Evolutionary conservation across 1,140 invertebrate species (phyloP).

Genomic region (Brachionus plicatilis): DNA sequence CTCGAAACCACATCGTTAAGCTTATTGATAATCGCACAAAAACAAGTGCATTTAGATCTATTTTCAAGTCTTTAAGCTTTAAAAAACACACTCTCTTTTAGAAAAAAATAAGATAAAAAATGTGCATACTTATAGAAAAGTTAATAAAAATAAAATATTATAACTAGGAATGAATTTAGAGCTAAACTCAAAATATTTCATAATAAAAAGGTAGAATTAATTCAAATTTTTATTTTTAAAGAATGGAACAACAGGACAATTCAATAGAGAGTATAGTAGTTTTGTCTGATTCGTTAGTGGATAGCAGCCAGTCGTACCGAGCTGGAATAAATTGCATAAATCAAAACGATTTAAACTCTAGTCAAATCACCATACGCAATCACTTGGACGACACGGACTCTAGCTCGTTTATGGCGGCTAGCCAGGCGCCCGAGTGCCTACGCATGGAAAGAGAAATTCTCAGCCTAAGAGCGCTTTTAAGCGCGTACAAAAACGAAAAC

Average conservation of each 20-base stretch:
- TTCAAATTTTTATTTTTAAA: neutral
- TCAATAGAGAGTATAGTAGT: constrained; percentile 16
- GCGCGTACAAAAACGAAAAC: neutral
- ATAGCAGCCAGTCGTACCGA: neutral
- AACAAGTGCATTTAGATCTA: neutral
- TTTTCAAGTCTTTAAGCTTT: neutral
- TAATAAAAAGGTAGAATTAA: neutral
- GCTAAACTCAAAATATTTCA: neutral
- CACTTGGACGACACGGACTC: neutral
- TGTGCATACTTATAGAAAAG: neutral
- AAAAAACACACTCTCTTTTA: neutral
- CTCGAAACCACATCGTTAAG: neutral
- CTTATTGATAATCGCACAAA: neutral
- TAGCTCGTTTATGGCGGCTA: neutral
- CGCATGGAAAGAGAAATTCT: neutral
- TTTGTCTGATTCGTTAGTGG: neutral
- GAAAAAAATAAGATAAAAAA: neutral
- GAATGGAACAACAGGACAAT: neutral
- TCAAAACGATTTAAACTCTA: neutral
- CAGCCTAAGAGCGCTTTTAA: neutral
- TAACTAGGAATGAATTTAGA: neutral
- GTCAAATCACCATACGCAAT: neutral
- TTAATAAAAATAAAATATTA: neutral
- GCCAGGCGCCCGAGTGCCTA: neutral
- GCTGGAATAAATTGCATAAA: neutral